A percentile compares a stretch with the other conserved stretches of the same genome.
phyloP scores from a whole-genome alignment of 2,888 invertebrate species.

The Drosophila sordidula region DNA sequence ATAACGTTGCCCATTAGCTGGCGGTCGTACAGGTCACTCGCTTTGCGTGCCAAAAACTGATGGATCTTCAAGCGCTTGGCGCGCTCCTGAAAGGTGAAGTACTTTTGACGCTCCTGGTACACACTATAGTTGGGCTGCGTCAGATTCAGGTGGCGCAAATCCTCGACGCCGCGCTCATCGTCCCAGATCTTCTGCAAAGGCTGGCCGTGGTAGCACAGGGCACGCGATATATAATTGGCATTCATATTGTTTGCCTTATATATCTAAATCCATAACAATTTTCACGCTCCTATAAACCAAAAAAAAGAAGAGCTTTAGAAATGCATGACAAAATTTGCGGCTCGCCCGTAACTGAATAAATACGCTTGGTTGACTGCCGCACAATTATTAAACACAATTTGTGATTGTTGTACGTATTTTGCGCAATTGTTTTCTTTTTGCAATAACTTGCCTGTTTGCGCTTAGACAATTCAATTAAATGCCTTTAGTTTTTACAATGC shows the following conservation, averaged over 20 bases:
- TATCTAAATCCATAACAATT: slow-evolving; percentile 33
- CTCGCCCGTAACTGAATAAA: slow-evolving; percentile 3
- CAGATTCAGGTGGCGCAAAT: slow-evolving; percentile 88
- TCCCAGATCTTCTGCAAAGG: slow-evolving; percentile 95
- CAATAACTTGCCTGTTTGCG: slow-evolving; percentile 34
- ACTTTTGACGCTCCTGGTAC: slow-evolving; percentile 92
- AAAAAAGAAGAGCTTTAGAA: slow-evolving; percentile 7
- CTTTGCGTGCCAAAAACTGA: slow-evolving; percentile 94
- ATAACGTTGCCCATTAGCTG: slow-evolving; percentile 84
- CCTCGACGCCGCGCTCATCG: slow-evolving; percentile 92
- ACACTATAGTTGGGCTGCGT: slow-evolving; percentile 89
- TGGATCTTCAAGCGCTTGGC: slow-evolving; percentile 93
- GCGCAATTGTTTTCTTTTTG: background rate
- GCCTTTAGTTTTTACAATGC: slow-evolving; percentile 21
- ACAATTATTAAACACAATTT: background rate
- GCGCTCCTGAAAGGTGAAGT: slow-evolving; percentile 93
- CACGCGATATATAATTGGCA: slow-evolving; percentile 87
- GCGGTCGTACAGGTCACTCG: slow-evolving; percentile 90
- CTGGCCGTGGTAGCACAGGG: slow-evolving; percentile 94
- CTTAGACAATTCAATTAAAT: slow-evolving; percentile 22
- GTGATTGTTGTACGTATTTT: background rate
- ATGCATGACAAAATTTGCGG: slow-evolving; percentile 29
- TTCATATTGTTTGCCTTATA: slow-evolving; percentile 65
- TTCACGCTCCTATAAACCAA: slow-evolving; percentile 19
- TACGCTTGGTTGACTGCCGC: slow-evolving; percentile 1